Evolutionary conservation across 2,797 vertebrate species (phyloP).

Genomic region (Falco biarmicus): DNA sequence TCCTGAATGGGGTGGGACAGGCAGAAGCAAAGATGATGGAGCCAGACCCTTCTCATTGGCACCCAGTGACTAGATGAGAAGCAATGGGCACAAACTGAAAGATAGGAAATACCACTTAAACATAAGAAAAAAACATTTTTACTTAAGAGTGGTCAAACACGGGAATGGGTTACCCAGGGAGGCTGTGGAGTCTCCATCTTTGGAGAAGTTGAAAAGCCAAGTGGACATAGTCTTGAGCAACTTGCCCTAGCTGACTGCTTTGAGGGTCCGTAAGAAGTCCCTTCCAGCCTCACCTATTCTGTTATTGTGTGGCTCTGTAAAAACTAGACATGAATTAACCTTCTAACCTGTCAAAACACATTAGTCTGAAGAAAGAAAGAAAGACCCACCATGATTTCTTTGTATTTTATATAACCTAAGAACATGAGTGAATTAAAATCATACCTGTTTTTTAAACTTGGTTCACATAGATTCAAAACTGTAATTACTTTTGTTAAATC

Average conservation of each 20-base stretch:
- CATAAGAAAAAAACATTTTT: background rate
- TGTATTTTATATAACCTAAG: background rate
- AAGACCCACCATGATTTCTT: background rate
- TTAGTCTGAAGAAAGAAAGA: background rate
- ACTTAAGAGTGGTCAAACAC: background rate
- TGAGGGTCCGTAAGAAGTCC: background rate
- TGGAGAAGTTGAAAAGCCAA: background rate
- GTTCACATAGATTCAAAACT: background rate
- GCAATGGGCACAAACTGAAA: background rate
- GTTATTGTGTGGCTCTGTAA: background rate
- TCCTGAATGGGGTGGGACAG: background rate
- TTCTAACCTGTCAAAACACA: background rate
- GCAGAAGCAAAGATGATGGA: background rate
- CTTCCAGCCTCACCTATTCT: background rate
- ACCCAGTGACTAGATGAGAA: background rate
- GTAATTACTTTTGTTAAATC: background rate
- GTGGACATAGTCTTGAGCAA: background rate
- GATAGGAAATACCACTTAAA: background rate
- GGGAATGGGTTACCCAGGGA: background rate
- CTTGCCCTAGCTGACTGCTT: background rate
- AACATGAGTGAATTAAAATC: background rate
- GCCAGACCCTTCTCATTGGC: background rate
- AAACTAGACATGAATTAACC: background rate
- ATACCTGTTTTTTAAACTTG: background rate
- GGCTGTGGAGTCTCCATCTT: background rate